These are phyloP conservation scores for Rhamnusium bicolor DNA, from an alignment of 2,888 invertebrate species.

Conservation along the genomic window DNA sequence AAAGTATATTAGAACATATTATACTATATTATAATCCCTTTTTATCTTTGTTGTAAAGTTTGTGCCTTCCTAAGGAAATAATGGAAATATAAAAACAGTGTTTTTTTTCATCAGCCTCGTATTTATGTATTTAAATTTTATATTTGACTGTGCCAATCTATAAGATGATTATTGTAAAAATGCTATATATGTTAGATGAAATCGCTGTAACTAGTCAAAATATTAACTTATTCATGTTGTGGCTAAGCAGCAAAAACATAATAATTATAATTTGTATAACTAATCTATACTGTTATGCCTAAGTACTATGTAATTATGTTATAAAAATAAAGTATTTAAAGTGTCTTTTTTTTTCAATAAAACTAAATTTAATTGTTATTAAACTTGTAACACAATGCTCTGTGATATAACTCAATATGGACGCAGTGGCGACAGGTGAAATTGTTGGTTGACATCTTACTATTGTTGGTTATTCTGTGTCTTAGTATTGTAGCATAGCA, in stretches of 20 bases:
- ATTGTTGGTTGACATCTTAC: too few species aligned
- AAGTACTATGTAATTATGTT: not conserved
- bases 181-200: not conserved
- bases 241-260: not conserved
- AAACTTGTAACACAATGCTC: too few species aligned
- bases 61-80: slow-evolving; percentile 19
- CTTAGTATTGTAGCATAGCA: too few species aligned
- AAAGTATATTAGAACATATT: not conserved
- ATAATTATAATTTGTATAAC: slow-evolving; percentile 1
- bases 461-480: too few species aligned
- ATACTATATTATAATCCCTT: not conserved
- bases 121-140: not conserved
- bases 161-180: not conserved
- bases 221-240: slow-evolving; percentile 12
- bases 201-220: slow-evolving; percentile 17
- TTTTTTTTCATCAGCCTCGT: not conserved
- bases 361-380: not conserved
- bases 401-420: too few species aligned
- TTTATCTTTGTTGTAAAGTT: slow-evolving; percentile 16
- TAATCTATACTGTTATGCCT: not conserved
- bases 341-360: not conserved
- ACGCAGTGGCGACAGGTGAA: too few species aligned
- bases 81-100: not conserved
- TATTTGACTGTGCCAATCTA: slow-evolving; percentile 20
- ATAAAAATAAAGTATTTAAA: not conserved